These are phyloP conservation scores for Heliconius hewitsoni DNA, from an alignment of 1,140 invertebrate genomes.

Conservation along the genomic window DNA sequence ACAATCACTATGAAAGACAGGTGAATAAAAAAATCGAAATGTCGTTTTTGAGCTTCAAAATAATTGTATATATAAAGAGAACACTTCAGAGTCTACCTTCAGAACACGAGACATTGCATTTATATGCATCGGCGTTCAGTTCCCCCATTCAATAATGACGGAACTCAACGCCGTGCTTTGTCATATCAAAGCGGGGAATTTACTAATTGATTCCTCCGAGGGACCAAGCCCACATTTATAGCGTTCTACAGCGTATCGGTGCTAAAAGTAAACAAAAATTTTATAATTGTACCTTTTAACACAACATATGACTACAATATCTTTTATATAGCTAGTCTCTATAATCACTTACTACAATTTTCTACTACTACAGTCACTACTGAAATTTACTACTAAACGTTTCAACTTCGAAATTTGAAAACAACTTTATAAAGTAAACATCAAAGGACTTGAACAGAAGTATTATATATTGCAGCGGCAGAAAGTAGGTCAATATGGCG, in stretches of 20 bases:
- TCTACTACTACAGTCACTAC: not conserved
- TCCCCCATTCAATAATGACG: no score
- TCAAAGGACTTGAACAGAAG: not conserved
- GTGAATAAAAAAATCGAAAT: no score
- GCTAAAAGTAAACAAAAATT: not conserved
- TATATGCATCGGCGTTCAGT: not conserved
- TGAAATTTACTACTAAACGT: not conserved
- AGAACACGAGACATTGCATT: not conserved
- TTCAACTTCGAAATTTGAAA: not conserved
- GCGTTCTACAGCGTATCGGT: no score
- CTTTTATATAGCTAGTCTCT: not conserved
- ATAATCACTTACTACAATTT: not conserved
- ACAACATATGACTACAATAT: no score
- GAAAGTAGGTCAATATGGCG: not conserved
- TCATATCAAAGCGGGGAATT: no score
- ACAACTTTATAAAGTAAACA: not conserved
- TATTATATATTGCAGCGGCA: not conserved
- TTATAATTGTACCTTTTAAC: not conserved
- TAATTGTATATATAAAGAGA: not conserved
- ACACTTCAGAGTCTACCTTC: not conserved
- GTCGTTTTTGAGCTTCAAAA: not conserved
- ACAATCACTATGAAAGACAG: no score
- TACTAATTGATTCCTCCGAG: no score
- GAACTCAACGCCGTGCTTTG: no score
- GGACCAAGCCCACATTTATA: no score